Conservation (phyloP, 1,140 invertebrate genomes). For the Brachionus plicatilis region DNA sequence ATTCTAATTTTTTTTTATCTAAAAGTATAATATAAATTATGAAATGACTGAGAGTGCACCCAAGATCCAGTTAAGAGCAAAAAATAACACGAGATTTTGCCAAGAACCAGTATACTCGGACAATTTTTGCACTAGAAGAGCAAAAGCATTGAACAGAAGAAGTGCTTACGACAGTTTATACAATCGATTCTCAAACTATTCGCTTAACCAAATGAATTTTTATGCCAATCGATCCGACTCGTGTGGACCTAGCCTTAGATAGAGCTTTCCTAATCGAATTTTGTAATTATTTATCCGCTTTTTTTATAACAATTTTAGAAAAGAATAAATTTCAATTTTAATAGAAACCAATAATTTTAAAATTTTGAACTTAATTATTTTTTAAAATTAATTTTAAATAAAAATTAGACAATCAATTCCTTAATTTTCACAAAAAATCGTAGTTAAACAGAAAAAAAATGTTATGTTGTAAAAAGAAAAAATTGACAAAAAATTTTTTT, state of each 20-base stretch:
- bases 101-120: not conserved
- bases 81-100: not conserved
- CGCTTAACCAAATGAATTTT: not conserved
- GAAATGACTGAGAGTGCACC: not conserved
- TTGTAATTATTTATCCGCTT: not conserved
- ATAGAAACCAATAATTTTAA: not conserved
- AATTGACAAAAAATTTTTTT: not conserved
- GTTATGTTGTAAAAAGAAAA: not conserved
- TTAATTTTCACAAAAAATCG: not conserved
- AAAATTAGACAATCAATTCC: not conserved
- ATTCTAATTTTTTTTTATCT: conserved; percentile 12
- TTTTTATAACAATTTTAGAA: not conserved
- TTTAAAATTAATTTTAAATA: not conserved
- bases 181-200: conserved; percentile 19
- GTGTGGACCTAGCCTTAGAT: conserved; percentile 13
- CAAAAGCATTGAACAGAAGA: not conserved
- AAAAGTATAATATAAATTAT: conserved; percentile 25
- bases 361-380: not conserved
- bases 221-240: conserved; percentile 16
- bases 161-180: conserved; percentile 17
- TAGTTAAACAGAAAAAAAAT: not conserved
- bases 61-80: not conserved
- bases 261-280: not conserved
- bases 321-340: not conserved
- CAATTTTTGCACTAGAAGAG: not conserved